These are phyloP conservation scores for Phymatocera aterrima DNA, from an alignment of 2,888 invertebrate species.

Conservation along the genomic window DNA sequence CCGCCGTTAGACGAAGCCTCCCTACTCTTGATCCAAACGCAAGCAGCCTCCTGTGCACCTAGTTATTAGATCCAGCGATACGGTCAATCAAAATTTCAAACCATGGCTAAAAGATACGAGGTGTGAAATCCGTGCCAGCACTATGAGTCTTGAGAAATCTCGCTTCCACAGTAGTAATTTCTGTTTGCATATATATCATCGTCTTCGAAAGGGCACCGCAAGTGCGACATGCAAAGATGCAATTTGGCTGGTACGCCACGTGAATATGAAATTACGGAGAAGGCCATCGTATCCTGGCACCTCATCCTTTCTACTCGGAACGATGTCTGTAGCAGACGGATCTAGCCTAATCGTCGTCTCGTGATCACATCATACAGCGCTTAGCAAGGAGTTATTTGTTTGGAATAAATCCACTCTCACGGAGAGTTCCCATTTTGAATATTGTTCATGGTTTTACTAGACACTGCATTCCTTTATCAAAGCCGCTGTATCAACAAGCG, in stretches of 20 bases:
- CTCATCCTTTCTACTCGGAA: constrained; percentile 31
- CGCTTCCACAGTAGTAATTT: constrained; percentile 10
- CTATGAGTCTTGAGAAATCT: constrained; percentile 2
- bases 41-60: neutral
- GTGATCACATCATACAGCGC: constrained; percentile 39
- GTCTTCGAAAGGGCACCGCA: constrained; percentile 27
- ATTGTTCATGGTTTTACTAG: neutral
- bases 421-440: neutral
- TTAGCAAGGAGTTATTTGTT: constrained; percentile 13
- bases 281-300: constrained; percentile 20
- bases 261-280: constrained; percentile 32
- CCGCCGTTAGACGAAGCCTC: neutral
- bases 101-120: neutral
- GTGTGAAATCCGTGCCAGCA: neutral
- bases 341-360: constrained; percentile 36
- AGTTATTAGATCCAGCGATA: constrained; percentile 30
- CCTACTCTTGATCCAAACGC: neutral
- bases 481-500: neutral
- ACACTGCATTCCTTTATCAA: constrained; percentile 6
- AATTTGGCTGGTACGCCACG: constrained; percentile 9
- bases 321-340: constrained; percentile 23
- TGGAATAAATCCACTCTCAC: constrained; percentile 27
- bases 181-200: neutral
- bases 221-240: constrained; percentile 43
- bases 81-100: neutral